phyloP scores from a whole-genome alignment of 2,888 invertebrate species.

The Drosophila anomalata region DNA sequence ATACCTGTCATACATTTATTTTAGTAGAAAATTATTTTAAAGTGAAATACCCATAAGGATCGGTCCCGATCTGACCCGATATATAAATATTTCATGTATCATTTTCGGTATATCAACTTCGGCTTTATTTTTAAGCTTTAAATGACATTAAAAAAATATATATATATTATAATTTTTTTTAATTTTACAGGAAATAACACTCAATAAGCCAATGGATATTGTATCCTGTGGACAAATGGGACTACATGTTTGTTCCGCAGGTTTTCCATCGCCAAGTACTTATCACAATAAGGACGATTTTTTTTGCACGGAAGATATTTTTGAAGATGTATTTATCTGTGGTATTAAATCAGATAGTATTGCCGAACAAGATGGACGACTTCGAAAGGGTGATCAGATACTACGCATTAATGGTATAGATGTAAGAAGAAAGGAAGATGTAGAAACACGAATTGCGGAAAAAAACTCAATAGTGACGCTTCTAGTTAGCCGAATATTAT shows the following conservation, averaged over 20 bases:
- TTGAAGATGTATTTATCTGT: slow-evolving; percentile 88
- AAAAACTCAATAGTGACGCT: slow-evolving; percentile 86
- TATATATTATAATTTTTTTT: not conserved
- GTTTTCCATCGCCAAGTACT: slow-evolving; percentile 20
- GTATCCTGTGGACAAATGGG: slow-evolving; percentile 87
- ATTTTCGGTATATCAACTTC: no score
- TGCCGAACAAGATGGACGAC: slow-evolving; percentile 86
- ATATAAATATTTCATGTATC: no score
- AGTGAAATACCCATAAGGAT: no score
- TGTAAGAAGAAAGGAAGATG: slow-evolving; percentile 86
- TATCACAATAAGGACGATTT: slow-evolving; percentile 65
- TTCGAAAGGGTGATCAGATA: slow-evolving; percentile 87
- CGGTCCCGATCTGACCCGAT: no score
- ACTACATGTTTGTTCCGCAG: slow-evolving; percentile 87
- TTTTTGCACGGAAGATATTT: slow-evolving; percentile 68
- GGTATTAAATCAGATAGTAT: slow-evolving; percentile 87
- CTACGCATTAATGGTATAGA: slow-evolving; percentile 87
- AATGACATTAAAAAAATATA: no score
- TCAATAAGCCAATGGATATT: slow-evolving; percentile 84
- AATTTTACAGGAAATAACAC: slow-evolving; percentile 86
- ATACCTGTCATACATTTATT: no score
- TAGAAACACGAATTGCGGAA: slow-evolving; percentile 86
- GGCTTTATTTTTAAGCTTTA: no score
- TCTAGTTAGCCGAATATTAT: slow-evolving; percentile 86
- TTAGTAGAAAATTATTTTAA: no score